Evolutionary conservation across 2,888 invertebrate genomes (phyloP).

Genomic region (Microctonus brassicae): DNA sequence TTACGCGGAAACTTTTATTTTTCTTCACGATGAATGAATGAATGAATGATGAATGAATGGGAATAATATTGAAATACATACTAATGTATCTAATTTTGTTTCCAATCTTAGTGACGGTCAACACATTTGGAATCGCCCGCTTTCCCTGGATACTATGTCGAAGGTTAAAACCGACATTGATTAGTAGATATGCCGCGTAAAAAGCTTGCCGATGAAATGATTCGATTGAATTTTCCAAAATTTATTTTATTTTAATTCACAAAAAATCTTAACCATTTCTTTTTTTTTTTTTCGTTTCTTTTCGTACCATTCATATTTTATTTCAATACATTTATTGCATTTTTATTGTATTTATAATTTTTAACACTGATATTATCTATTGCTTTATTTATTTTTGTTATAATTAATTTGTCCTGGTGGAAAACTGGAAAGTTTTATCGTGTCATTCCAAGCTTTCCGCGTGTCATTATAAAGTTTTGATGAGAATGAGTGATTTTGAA

Average conservation of each 20-base stretch:
- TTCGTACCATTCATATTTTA: slow-evolving; percentile 10
- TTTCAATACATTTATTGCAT: neutral
- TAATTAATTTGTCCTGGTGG: neutral
- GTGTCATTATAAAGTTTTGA: slow-evolving; percentile 47
- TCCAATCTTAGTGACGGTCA: slow-evolving; percentile 69
- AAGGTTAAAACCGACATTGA: slow-evolving; percentile 59
- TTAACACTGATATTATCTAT: neutral
- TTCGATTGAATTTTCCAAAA: slow-evolving; percentile 21
- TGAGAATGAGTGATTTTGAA: slow-evolving; percentile 67
- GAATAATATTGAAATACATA: slow-evolving; percentile 60
- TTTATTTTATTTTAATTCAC: neutral
- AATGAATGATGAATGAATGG: slow-evolving; percentile 60
- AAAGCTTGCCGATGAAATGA: slow-evolving; percentile 32
- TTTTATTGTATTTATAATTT: neutral
- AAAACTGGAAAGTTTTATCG: slow-evolving; percentile 49
- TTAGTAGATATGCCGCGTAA: slow-evolving; percentile 15
- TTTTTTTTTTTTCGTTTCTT: slow-evolving; percentile 9
- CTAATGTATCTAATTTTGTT: slow-evolving; percentile 68
- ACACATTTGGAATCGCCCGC: slow-evolving; percentile 67
- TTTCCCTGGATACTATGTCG: slow-evolving; percentile 67
- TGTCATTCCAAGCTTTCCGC: slow-evolving; percentile 41
- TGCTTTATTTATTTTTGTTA: neutral
- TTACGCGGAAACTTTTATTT: too few species aligned
- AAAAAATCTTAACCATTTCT: slow-evolving; percentile 5
- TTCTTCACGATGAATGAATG: too few species aligned